phyloP scores from a whole-genome alignment of 2,797 vertebrate genomes.

The Alfaro cultratus region DNA sequence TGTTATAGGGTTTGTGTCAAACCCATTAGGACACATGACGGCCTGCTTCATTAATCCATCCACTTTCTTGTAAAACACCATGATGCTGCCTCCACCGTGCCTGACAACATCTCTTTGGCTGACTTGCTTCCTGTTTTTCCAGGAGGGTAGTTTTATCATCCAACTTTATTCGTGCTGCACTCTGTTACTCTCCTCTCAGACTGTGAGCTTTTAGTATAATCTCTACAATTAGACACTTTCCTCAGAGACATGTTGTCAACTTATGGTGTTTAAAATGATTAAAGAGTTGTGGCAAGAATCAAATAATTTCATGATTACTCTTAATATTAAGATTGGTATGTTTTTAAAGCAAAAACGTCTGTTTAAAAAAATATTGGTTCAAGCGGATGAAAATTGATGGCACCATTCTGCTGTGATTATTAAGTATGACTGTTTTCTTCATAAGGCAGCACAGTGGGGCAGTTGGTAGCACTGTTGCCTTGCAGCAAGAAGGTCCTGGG shows the following conservation, averaged over 20 bases:
- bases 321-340: neutral
- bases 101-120: neutral
- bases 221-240: neutral
- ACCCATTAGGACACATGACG: neutral
- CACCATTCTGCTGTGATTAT: neutral
- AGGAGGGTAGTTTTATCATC: neutral
- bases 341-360: neutral
- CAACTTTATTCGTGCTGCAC: neutral
- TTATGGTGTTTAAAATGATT: neutral
- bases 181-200: neutral
- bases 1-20: neutral
- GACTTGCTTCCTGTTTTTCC: neutral
- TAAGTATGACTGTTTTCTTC: neutral
- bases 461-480: no score
- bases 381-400: neutral
- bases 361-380: neutral
- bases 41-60: neutral
- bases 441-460: no score
- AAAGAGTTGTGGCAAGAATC: no score
- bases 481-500: no score
- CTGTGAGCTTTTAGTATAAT: neutral
- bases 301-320: neutral
- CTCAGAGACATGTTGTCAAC: neutral
- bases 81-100: neutral
- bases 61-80: neutral